Evolutionary conservation across 2,888 invertebrate genomes (phyloP).

Genomic region (Rhagium mordax): DNA sequence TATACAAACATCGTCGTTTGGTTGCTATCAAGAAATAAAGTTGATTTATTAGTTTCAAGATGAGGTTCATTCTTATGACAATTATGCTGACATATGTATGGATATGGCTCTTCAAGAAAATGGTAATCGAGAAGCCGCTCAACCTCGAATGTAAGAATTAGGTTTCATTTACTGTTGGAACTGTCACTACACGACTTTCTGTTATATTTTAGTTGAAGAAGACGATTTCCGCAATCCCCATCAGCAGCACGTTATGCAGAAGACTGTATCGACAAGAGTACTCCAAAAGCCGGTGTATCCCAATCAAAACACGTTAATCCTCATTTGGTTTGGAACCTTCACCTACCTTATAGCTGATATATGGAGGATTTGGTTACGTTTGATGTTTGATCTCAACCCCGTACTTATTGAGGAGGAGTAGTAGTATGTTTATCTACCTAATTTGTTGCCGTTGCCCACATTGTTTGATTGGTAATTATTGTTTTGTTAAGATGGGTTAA

Average conservation of each 20-base stretch:
- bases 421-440: not conserved
- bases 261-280: not conserved
- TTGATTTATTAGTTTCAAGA: not conserved
- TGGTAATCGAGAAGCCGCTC: not conserved
- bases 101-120: not conserved
- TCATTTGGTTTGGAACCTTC: not conserved
- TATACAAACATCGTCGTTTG: no score
- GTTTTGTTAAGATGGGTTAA: no score
- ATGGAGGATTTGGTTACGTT: conserved; percentile 12
- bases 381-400: not conserved
- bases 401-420: not conserved
- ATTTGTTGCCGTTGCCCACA: no score
- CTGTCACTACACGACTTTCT: not conserved
- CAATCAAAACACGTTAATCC: not conserved
- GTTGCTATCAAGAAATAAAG: no score
- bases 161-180: not conserved
- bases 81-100: conserved; percentile 3
- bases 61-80: not conserved
- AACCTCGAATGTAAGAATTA: not conserved
- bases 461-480: no score
- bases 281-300: not conserved
- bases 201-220: not conserved
- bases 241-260: not conserved
- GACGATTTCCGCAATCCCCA: not conserved
- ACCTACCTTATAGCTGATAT: conserved; percentile 5